These are phyloP conservation scores for Volucella inanis DNA, from an alignment of 2,888 invertebrate species.

Conservation along the genomic window DNA sequence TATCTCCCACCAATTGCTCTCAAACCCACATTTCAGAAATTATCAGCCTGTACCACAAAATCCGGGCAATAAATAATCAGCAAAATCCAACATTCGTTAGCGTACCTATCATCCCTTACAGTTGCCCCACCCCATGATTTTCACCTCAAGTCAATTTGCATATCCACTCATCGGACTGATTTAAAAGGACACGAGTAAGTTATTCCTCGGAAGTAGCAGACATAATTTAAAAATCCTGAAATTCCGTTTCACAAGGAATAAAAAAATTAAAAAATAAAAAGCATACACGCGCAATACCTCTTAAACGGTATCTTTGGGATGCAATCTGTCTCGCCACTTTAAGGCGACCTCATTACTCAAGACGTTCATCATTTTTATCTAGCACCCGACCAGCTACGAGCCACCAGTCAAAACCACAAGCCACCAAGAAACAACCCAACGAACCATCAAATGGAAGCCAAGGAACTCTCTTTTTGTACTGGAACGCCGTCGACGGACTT, in stretches of 20 bases:
- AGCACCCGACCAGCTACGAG: slow-evolving; percentile 47
- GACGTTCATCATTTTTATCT: slow-evolving; percentile 74
- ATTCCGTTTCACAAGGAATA: background rate
- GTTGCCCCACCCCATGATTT: background rate
- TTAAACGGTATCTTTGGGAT: slow-evolving; percentile 57
- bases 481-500: slow-evolving; percentile 56
- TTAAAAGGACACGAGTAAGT: slow-evolving; percentile 53
- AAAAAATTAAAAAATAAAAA: background rate
- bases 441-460: slow-evolving; percentile 66
- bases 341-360: slow-evolving; percentile 74
- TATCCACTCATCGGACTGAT: slow-evolving; percentile 39
- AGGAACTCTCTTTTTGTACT: slow-evolving; percentile 57
- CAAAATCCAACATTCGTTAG: no score
- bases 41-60: no score
- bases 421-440: slow-evolving; percentile 29
- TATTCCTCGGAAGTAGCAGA: slow-evolving; percentile 52
- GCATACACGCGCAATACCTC: slow-evolving; percentile 13
- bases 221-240: slow-evolving; percentile 58
- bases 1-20: no score
- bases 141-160: slow-evolving; percentile 35
- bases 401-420: slow-evolving; percentile 17
- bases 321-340: slow-evolving; percentile 72
- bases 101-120: background rate
- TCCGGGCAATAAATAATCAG: no score
- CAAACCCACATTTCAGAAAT: no score